A percentile compares a stretch with the other conserved stretches of the same genome.
These are phyloP conservation scores for Autographa pulchrina DNA, from an alignment of 2,888 invertebrate species.

Conservation along the genomic window DNA sequence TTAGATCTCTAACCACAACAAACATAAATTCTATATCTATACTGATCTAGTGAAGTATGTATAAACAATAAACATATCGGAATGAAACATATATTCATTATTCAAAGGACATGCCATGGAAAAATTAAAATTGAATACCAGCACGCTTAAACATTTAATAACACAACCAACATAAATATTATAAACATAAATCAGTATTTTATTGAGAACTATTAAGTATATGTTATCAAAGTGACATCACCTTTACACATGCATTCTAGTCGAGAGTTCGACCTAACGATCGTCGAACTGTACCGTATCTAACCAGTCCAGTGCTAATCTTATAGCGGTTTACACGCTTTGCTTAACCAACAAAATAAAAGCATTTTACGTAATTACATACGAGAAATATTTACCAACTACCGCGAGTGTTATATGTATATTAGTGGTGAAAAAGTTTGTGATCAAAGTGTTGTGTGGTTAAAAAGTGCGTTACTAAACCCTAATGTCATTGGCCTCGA, in stretches of 20 bases:
- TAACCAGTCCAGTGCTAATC: conserved; percentile 47
- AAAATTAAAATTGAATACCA: neutral
- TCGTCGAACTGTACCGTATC: conserved; percentile 39
- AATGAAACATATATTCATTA: neutral
- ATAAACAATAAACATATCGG: neutral
- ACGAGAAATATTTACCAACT: neutral
- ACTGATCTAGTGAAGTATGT: neutral
- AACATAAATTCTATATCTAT: neutral
- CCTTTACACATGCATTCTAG: conserved; percentile 54
- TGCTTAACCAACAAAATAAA: conserved; percentile 19
- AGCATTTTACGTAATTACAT: neutral
- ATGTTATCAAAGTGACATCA: conserved; percentile 50
- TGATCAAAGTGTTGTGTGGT: neutral
- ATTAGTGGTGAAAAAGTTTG: neutral
- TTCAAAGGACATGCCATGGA: neutral
- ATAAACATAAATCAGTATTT: neutral
- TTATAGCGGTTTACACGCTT: conserved; percentile 41
- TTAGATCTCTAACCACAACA: neutral
- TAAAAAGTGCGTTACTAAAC: neutral
- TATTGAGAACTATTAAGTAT: conserved; percentile 1
- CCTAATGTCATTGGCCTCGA: neutral
- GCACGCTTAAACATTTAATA: neutral
- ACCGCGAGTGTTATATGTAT: neutral
- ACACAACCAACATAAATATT: neutral
- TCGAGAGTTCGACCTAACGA: conserved; percentile 49